Conservation (phyloP, 2,888 invertebrate species). For the Drosophila tanythrix region DNA sequence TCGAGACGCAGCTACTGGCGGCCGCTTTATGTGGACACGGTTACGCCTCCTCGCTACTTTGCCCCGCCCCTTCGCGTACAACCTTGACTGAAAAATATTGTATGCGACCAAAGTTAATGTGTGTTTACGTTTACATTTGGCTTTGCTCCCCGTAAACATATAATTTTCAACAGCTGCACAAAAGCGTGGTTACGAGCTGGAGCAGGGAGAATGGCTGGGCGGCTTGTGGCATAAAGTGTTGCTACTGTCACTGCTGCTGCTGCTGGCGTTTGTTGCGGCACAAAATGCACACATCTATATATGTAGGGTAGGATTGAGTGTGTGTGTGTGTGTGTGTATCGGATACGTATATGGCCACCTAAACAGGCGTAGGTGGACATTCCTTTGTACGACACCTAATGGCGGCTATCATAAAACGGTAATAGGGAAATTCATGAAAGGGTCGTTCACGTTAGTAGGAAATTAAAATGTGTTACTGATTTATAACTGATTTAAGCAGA, state of each 20-base stretch:
- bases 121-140: conserved; percentile 78
- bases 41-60: not conserved
- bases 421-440: conserved; percentile 17
- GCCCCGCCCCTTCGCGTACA: conserved; percentile 20
- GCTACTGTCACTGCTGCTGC: conserved; percentile 11
- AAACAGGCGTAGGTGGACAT: conserved; percentile 67
- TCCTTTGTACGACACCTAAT: conserved; percentile 66
- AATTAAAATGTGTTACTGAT: conserved; percentile 42
- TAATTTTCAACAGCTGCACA: conserved; percentile 65
- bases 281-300: conserved; percentile 49
- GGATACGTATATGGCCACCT: conserved; percentile 28
- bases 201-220: not conserved
- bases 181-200: not conserved
- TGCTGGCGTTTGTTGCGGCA: conserved; percentile 37
- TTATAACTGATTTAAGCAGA: not conserved
- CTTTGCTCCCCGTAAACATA: conserved; percentile 75
- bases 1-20: conserved; percentile 4
- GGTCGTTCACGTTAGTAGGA: conserved; percentile 49
- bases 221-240: conserved; percentile 30
- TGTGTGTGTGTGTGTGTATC: conserved; percentile 37
- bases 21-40: conserved; percentile 7
- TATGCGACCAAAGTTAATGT: conserved; percentile 76
- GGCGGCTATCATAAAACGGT: conserved; percentile 9
- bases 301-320: conserved; percentile 22
- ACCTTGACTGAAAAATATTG: conserved; percentile 80